Evolutionary conservation across 2,888 invertebrate species (phyloP).

Genomic region (Yponomeuta malinellus): DNA sequence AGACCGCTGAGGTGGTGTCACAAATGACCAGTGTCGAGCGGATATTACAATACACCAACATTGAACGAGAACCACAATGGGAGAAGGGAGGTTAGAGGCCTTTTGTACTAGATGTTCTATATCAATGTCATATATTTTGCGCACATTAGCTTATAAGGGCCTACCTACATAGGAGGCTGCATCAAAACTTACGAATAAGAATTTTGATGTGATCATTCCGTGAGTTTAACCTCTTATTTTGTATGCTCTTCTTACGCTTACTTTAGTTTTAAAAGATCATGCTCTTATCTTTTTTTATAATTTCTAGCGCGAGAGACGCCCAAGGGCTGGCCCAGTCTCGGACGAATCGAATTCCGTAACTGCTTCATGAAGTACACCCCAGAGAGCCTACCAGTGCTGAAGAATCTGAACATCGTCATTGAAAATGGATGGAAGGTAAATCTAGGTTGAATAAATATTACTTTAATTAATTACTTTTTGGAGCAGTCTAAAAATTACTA

Average conservation of each 20-base stretch:
- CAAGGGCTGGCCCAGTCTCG: slow-evolving; percentile 80
- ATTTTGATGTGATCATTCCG: too few relatives aligned
- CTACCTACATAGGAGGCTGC: too few relatives aligned
- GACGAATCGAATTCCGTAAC: slow-evolving; percentile 77
- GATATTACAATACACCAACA: slow-evolving; percentile 81
- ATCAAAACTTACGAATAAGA: too few relatives aligned
- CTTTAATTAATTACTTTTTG: too few relatives aligned
- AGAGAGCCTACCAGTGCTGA: slow-evolving; percentile 81
- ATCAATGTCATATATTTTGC: too few relatives aligned
- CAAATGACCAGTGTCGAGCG: slow-evolving; percentile 85
- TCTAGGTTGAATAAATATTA: not conserved
- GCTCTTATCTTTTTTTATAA: not conserved
- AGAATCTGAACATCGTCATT: slow-evolving; percentile 80
- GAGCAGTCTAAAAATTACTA: too few relatives aligned
- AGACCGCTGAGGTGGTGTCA: slow-evolving; percentile 80
- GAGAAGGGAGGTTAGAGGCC: slow-evolving; percentile 57
- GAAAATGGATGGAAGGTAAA: slow-evolving; percentile 62
- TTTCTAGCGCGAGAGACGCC: slow-evolving; percentile 66
- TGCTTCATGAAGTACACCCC: slow-evolving; percentile 80
- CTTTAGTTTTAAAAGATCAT: too few relatives aligned
- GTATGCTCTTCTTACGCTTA: too few relatives aligned
- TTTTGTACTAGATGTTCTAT: not conserved
- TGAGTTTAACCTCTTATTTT: too few relatives aligned
- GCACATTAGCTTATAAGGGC: too few relatives aligned
- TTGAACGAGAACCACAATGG: slow-evolving; percentile 77